Conservation (phyloP, 2,888 invertebrate species). For the Drosophila stalkeri region DNA sequence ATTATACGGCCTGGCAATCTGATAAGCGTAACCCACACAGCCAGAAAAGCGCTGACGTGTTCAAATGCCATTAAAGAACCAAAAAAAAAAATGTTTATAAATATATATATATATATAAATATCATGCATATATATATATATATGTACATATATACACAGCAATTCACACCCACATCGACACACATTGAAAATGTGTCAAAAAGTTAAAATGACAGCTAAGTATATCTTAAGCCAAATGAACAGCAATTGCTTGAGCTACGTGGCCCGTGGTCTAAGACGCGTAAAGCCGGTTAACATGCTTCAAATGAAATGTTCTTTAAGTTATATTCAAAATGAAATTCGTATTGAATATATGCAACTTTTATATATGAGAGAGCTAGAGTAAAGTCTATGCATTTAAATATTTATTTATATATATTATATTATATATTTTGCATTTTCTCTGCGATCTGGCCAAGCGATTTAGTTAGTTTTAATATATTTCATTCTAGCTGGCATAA, state of each 20-base stretch:
- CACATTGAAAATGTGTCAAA: neutral
- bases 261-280: neutral
- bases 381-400: neutral
- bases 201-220: constrained; percentile 2
- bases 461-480: neutral
- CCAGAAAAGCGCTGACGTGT: constrained; percentile 54
- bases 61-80: constrained; percentile 47
- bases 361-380: neutral
- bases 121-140: neutral
- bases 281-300: neutral
- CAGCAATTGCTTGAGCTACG: constrained; percentile 6
- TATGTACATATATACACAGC: neutral
- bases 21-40: constrained; percentile 52
- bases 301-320: neutral
- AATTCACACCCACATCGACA: neutral
- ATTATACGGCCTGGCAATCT: constrained; percentile 53
- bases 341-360: neutral
- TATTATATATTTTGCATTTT: neutral
- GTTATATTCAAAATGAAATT: neutral
- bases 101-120: constrained; percentile 3
- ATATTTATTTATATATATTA: neutral
- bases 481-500: neutral
- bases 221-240: constrained; percentile 9
- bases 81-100: constrained; percentile 3
- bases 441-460: neutral